These are phyloP conservation scores for Cephus pygmeus DNA, from an alignment of 2,888 invertebrate genomes.

Conservation along the genomic window DNA sequence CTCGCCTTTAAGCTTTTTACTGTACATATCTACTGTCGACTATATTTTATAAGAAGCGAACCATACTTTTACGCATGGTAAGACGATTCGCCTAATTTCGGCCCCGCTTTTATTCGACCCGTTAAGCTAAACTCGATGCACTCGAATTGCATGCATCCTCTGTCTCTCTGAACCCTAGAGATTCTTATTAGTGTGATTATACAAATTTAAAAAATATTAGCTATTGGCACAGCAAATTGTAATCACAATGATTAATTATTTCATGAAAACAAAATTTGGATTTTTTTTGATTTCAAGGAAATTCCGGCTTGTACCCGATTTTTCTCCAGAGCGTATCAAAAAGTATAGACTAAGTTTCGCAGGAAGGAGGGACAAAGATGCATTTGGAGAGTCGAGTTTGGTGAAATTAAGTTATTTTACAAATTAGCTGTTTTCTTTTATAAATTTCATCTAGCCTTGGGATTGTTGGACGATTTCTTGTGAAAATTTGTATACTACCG, in stretches of 20 bases:
- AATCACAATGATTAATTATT: background rate
- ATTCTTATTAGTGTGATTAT: conserved; percentile 26
- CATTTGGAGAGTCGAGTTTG: background rate
- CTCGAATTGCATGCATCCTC: background rate
- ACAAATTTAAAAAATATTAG: conserved; percentile 22
- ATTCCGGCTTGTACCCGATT: background rate
- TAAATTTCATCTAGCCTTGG: conserved; percentile 42
- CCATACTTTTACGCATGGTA: conserved; percentile 12
- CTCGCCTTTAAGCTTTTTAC: conserved; percentile 45
- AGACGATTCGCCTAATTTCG: conserved; percentile 9
- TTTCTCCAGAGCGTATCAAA: background rate
- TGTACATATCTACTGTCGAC: conserved; percentile 47
- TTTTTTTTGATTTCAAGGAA: background rate
- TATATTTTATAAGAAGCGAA: conserved; percentile 46
- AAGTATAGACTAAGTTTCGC: background rate
- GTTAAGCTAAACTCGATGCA: background rate
- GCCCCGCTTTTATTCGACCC: conserved; percentile 23
- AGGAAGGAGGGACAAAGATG: background rate
- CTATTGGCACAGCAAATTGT: background rate
- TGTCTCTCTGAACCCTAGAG: background rate
- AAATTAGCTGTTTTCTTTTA: background rate
- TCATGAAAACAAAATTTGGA: background rate
- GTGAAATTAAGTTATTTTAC: background rate
- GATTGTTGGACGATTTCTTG: conserved; percentile 54
- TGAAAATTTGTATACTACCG: conserved; percentile 48